Evolutionary conservation across 2,888 invertebrate genomes (phyloP), one percentile per base, ranked within the genome.

Genomic region (Ferrisia virgata): DNA sequence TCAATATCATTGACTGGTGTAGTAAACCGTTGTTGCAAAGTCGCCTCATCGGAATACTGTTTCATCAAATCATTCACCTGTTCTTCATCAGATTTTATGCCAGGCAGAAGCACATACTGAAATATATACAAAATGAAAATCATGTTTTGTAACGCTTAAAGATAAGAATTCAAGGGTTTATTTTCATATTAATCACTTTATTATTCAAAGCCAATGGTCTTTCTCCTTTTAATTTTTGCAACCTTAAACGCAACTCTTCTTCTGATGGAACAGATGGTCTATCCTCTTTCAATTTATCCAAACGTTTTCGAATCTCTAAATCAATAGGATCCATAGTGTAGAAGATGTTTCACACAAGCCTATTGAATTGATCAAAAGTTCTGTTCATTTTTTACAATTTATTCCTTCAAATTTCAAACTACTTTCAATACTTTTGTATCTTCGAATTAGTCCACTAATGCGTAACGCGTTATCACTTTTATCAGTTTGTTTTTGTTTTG

Each of bases 51-150:
- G 15, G 82, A 69, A 39, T 25, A 82, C 9, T 82, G 69, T 69
- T 69, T 64, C 82, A 82, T 82, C 3, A 82, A 40, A 28, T 39
- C 25, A 69, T 82, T 39, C 22, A 82, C 40, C 25, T 82, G 82
- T 40, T 82, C 82, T 28, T 15, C 39, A 13, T 82, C 8, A 8
- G 82, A 69, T 28, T 39, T 31, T 13, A 40, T 11, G 25, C 58
- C 15, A 0, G 82, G 82, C 0, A 82, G 36, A 8, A 82, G 36
- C 2, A 82, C 69, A 64, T 82, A 82, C 82, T 82, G n/a, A 13
- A 47, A 82, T 39, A 39, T 11, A 64, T 28, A 64, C 31, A 3
- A 64, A 64, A 13, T 28, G 3, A 22, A 5, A 11, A 8, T n/a
- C 2, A 22, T 53, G 3, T 47, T 47, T 22, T 11, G 0, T 22